Conservation (phyloP, 1,140 invertebrate species). For the Sitodiplosis mosellana region DNA sequence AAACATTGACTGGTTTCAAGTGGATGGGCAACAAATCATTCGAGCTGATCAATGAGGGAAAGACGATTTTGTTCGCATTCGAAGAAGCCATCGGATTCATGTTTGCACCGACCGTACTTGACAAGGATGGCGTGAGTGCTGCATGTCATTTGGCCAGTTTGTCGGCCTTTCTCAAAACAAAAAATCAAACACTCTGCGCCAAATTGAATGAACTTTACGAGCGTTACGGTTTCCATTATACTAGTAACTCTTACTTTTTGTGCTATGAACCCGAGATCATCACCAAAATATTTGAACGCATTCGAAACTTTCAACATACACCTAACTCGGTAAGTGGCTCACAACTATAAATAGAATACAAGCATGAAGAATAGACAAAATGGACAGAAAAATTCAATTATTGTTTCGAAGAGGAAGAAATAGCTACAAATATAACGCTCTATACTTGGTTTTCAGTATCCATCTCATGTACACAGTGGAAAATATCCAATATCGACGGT, state of each 20-base stretch:
- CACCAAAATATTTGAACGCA: constrained; percentile 57
- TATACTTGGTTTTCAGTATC: constrained; percentile 49
- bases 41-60: constrained; percentile 47
- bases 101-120: constrained; percentile 68
- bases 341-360: no score
- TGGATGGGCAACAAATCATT: constrained; percentile 90
- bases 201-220: constrained; percentile 68
- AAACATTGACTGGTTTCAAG: constrained; percentile 98
- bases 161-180: constrained; percentile 48
- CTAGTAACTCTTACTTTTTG: constrained; percentile 74
- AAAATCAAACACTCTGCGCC: constrained; percentile 41
- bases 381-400: not conserved
- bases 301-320: constrained; percentile 50
- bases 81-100: constrained; percentile 95
- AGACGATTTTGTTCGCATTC: constrained; percentile 80
- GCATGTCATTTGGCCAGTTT: constrained; percentile 63
- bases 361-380: not conserved
- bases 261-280: constrained; percentile 58
- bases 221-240: constrained; percentile 73
- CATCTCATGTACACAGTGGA: constrained; percentile 42
- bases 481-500: constrained; percentile 54
- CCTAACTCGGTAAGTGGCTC: no score
- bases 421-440: no score
- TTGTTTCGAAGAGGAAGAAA: no score
- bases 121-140: constrained; percentile 92